phyloP scores from a whole-genome alignment of 2,797 vertebrate species.

The Tapirus indicus region DNA sequence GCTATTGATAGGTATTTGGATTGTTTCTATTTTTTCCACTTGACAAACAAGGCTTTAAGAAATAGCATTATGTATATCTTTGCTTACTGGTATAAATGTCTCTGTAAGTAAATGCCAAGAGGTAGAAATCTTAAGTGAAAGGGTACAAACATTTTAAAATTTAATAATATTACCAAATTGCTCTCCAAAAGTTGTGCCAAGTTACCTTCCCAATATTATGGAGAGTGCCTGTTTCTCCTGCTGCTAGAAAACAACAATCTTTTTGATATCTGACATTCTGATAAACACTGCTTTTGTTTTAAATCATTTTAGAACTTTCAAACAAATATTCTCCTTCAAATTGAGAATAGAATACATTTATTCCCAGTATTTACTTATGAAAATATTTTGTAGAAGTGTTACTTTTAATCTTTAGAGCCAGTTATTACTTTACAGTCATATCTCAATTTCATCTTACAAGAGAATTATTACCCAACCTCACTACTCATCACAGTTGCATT shows the following conservation, averaged over 20 bases:
- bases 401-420: slow-evolving; percentile 54
- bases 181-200: neutral
- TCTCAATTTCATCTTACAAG: neutral
- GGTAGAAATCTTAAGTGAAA: slow-evolving; percentile 26
- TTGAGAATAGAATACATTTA: neutral
- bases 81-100: neutral
- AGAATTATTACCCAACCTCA: neutral
- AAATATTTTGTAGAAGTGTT: neutral
- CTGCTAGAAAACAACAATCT: neutral
- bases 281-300: neutral
- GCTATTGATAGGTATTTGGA: neutral
- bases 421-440: neutral
- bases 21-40: neutral
- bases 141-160: neutral
- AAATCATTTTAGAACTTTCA: slow-evolving; percentile 8
- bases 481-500: neutral
- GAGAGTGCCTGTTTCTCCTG: neutral
- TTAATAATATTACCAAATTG: neutral
- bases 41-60: slow-evolving; percentile 8
- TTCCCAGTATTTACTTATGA: neutral
- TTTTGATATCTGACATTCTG: neutral
- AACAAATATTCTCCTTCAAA: neutral
- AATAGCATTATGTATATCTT: neutral
- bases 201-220: neutral
- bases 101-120: neutral